phyloP scores from a whole-genome alignment of 2,113 vertebrate genomes.

The Rhabdornis inornatus region DNA sequence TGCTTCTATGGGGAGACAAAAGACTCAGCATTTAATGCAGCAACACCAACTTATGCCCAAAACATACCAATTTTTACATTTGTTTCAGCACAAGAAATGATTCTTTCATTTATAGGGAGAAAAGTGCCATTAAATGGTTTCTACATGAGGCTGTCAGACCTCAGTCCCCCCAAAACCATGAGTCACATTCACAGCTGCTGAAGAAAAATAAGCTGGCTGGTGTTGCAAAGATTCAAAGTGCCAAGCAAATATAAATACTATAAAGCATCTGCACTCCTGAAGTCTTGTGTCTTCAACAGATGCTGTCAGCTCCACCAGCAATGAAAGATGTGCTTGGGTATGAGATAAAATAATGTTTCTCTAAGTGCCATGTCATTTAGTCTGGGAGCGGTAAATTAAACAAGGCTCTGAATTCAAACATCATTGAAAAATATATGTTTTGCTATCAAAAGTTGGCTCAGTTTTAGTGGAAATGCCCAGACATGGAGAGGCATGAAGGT shows the following conservation, averaged over 20 bases:
- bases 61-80: fast-evolving
- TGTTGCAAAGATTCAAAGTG: neutral
- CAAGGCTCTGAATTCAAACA: neutral
- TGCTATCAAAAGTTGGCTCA: neutral
- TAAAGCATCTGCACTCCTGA: neutral
- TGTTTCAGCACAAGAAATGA: neutral
- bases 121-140: neutral
- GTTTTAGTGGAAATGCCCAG: neutral
- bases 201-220: neutral
- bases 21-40: neutral
- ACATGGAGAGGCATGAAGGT: neutral
- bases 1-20: neutral
- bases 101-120: neutral
- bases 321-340: neutral
- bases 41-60: neutral
- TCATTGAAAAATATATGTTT: neutral
- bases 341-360: neutral
- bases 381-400: neutral
- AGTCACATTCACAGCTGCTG: neutral
- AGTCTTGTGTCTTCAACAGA: neutral
- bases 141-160: neutral
- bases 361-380: neutral
- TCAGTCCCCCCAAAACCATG: neutral
- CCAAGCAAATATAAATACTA: neutral
- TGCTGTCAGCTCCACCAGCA: neutral